Evolutionary conservation across 1,140 invertebrate genomes (phyloP), one percentile per base, ranked within the genome.

Genomic region (Eriocheir sinensis): DNA sequence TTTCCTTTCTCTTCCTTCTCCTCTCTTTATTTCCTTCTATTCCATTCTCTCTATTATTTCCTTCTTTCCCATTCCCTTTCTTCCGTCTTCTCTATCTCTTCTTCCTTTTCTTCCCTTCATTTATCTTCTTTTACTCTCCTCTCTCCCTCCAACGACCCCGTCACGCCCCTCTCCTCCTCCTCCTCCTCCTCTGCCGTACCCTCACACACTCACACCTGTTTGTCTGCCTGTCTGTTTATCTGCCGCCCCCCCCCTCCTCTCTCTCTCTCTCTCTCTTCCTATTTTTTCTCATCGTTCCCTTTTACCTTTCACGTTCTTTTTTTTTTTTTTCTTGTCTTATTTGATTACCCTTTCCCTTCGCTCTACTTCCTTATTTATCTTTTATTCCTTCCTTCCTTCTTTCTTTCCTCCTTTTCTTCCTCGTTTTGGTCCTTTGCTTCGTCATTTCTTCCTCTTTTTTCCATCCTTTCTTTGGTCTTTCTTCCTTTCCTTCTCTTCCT

Each of bases 371-470:
- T 40, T 34, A 32, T 4, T 34, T 85, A 3, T 40, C 17, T 80
- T 9, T 40, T 40, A 53, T 6, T 3, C 9, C 81, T n/a, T 41
- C 83, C 36, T 2, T 41, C 12, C 36, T 21, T 72, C 53, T 72
- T 21, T 72, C 53, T 72, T 21, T 8, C 60, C 48, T 40, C 48
- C 88, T 89, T 41, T 89, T 27, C 34, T 27, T n/a, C n/a, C n/a
- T n/a, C n/a, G 32, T 85, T 8, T 34, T 34, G 12, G 9, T 27
- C 81, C 81, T 8, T 17, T 85, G 17, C 8, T 30, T 34, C 81
- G 17, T 32, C 30, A 17, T 85, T 32, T 34, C 81, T 85, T 32
- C 48, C 88, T 89, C 88, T 89, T 41, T 89, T 27, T 53, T 27
- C 53, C 40, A n/a, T n/a, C n/a, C 40, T 48, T 27, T 48, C 41